Percentiles rank a stretch among this genome's conserved stretches.
phyloP scores from a whole-genome alignment of 1,140 invertebrate species.

The Monomorium pharaonis region DNA sequence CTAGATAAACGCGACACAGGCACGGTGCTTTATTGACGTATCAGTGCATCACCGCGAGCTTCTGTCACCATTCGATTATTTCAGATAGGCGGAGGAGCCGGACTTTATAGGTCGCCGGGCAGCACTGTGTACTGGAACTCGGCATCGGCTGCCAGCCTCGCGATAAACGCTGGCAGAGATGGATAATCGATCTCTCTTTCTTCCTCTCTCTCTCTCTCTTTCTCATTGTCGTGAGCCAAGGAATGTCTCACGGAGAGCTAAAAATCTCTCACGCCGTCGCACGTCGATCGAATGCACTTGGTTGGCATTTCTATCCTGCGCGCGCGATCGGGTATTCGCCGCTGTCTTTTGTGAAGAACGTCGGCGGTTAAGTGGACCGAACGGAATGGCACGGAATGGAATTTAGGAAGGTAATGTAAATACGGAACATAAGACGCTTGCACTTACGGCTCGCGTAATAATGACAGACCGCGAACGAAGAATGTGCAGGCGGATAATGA shows the following conservation, averaged over 20 bases:
- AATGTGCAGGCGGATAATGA: not conserved
- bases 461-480: not conserved
- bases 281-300: not conserved
- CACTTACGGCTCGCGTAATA: not conserved
- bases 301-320: constrained; percentile 16
- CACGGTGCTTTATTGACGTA: constrained; percentile 73
- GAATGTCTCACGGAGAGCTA: constrained; percentile 53
- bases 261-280: constrained; percentile 34
- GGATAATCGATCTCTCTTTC: constrained; percentile 17
- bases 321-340: constrained; percentile 13
- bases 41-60: constrained; percentile 63
- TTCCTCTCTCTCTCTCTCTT: not conserved
- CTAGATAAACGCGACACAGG: constrained; percentile 64
- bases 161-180: constrained; percentile 61
- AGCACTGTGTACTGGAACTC: constrained; percentile 57
- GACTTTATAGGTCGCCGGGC: constrained; percentile 55
- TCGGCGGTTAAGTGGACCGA: not conserved
- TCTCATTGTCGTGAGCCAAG: not conserved
- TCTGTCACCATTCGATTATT: constrained; percentile 72
- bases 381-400: not conserved
- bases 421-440: not conserved
- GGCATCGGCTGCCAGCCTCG: constrained; percentile 25
- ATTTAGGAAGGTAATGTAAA: constrained; percentile 38
- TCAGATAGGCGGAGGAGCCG: constrained; percentile 61
- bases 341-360: constrained; percentile 13